A percentile compares a stretch with the other conserved stretches of the same genome.
Conservation (phyloP, 2,797 vertebrate species). For the Mareca strepera region DNA sequence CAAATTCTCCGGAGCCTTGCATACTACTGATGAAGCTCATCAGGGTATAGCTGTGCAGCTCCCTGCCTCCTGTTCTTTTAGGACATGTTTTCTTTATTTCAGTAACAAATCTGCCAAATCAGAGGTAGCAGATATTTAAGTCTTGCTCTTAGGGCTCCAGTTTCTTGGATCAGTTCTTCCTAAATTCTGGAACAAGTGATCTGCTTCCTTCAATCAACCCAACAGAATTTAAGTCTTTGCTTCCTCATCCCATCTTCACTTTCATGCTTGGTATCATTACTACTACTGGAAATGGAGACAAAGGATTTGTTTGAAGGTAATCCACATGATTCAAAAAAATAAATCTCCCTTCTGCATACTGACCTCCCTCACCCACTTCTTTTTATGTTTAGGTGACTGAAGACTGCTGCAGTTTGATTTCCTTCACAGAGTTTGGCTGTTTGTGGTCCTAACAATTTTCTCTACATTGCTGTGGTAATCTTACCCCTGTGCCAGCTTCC, state of each 20-base stretch:
- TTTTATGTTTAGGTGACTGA: background rate
- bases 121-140: background rate
- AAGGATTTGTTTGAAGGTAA: background rate
- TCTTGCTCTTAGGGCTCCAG: background rate
- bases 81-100: background rate
- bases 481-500: background rate
- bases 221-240: background rate
- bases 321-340: background rate
- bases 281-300: background rate
- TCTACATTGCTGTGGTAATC: background rate
- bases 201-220: background rate
- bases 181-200: background rate
- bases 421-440: background rate
- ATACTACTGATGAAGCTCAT: slow-evolving; percentile 11
- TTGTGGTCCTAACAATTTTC: background rate
- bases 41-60: background rate
- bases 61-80: background rate
- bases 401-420: background rate
- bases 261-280: background rate
- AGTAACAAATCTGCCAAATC: slow-evolving; percentile 1
- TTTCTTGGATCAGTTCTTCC: background rate
- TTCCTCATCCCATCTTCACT: background rate
- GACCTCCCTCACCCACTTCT: background rate
- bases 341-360: background rate
- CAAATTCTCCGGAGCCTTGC: background rate